Conservation (phyloP, 2,888 invertebrate species). For the Drosophila atripex region DNA sequence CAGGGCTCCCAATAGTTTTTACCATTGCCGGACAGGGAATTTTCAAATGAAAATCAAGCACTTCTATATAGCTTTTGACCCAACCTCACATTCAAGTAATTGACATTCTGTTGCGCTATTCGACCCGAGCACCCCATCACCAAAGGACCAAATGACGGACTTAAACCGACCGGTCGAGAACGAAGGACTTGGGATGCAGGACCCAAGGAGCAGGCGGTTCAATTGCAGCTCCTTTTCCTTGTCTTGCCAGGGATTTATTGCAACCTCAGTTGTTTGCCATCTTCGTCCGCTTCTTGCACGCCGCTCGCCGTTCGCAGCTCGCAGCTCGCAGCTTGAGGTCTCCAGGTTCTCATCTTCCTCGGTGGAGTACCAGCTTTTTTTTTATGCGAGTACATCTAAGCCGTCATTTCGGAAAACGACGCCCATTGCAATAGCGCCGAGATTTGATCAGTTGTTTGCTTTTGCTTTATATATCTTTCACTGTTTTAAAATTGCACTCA, state of each 20-base stretch:
- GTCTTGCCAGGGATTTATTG: slow-evolving; percentile 47
- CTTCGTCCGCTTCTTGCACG: slow-evolving; percentile 27
- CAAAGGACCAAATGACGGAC: slow-evolving; percentile 1
- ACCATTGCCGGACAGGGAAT: slow-evolving; percentile 22
- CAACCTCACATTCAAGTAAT: slow-evolving; percentile 49
- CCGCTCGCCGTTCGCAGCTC: slow-evolving; percentile 4
- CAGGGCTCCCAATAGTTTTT: slow-evolving; percentile 35
- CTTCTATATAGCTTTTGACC: slow-evolving; percentile 42
- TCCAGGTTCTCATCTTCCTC: slow-evolving; percentile 26
- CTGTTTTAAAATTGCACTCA: slow-evolving; percentile 55
- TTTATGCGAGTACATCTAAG: slow-evolving; percentile 41
- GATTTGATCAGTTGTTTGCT: slow-evolving; percentile 61
- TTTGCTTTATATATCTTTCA: slow-evolving; percentile 48
- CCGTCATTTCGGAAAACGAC: slow-evolving; percentile 43
- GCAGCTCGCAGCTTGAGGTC: slow-evolving; percentile 4
- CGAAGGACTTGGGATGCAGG: slow-evolving; percentile 10
- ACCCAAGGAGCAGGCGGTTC: slow-evolving; percentile 31
- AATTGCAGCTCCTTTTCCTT: slow-evolving; percentile 48
- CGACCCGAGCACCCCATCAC: slow-evolving; percentile 24
- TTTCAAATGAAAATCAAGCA: slow-evolving; percentile 39
- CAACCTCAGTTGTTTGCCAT: slow-evolving; percentile 49
- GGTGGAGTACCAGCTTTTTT: slow-evolving; percentile 3
- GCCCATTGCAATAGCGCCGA: slow-evolving; percentile 44
- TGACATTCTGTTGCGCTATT: slow-evolving; percentile 55
- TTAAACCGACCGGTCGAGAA: slow-evolving; percentile 15